phyloP scores from a whole-genome alignment of 2,113 vertebrate genomes.

The Cynocephalus volans region DNA sequence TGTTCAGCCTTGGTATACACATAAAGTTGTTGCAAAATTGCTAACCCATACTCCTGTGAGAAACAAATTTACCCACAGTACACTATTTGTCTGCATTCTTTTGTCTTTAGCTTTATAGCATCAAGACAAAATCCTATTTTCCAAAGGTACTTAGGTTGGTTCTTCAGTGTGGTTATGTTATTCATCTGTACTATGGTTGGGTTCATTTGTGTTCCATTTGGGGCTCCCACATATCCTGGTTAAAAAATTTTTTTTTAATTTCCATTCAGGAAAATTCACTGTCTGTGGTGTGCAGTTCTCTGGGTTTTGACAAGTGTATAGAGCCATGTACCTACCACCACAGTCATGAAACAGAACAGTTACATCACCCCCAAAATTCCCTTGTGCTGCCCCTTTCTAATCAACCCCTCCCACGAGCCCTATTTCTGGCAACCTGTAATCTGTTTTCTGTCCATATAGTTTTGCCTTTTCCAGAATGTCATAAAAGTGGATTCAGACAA shows the following conservation, averaged over 20 bases:
- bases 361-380: neutral
- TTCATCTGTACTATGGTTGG: neutral
- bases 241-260: neutral
- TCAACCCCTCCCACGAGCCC: neutral
- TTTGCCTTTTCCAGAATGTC: conserved; percentile 29
- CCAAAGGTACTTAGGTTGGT: neutral
- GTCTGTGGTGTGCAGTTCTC: neutral
- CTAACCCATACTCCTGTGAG: neutral
- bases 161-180: neutral
- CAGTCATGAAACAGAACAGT: neutral
- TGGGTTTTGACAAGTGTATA: neutral
- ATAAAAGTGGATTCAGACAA: neutral
- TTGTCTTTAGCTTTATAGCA: neutral
- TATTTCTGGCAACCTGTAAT: neutral
- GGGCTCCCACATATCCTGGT: neutral
- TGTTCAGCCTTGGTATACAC: neutral
- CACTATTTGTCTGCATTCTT: neutral
- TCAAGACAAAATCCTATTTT: neutral
- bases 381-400: neutral
- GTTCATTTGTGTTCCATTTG: neutral
- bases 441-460: neutral
- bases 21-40: neutral
- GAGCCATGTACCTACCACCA: neutral
- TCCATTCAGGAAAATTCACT: neutral
- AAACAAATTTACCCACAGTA: neutral